Evolutionary conservation across 2,888 invertebrate genomes (phyloP).

Genomic region (Chrysina gloriosa): DNA sequence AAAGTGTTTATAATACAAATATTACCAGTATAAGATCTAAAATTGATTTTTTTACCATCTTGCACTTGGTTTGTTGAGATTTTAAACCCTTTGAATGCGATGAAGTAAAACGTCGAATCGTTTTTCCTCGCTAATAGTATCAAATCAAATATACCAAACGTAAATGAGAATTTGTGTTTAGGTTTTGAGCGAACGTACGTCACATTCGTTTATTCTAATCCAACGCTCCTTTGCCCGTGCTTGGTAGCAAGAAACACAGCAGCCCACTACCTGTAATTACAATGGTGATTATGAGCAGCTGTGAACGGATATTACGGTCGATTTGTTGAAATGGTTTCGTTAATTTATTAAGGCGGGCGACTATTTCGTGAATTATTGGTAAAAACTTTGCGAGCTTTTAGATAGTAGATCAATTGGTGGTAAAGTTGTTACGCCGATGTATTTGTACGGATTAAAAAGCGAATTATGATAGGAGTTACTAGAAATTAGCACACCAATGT

Average conservation of each 20-base stretch:
- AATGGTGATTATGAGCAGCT: conserved; percentile 26
- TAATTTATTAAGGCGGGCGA: conserved; percentile 11
- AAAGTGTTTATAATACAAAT: neutral
- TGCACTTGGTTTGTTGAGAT: too few species aligned
- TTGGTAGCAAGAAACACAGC: conserved; percentile 80
- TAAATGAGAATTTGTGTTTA: neutral
- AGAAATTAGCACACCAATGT: too few species aligned
- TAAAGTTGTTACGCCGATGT: neutral
- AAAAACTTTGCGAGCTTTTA: conserved; percentile 1
- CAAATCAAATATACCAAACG: too few species aligned
- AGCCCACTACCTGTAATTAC: conserved; percentile 75
- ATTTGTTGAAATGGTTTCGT: conserved; percentile 1
- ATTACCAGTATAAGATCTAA: too few species aligned
- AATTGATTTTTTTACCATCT: too few species aligned
- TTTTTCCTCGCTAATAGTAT: too few species aligned
- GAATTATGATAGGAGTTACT: too few species aligned
- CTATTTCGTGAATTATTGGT: neutral
- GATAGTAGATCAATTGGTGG: neutral
- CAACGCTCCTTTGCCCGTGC: conserved; percentile 79
- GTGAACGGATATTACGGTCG: neutral
- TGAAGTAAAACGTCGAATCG: too few species aligned
- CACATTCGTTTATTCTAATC: conserved; percentile 70
- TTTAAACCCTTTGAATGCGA: too few species aligned
- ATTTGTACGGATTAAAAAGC: too few species aligned
- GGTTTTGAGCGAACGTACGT: too few species aligned